Percentiles rank a stretch among this genome's conserved stretches.
Conservation (phyloP, 2,113 vertebrate species). For the Cebus imitator region DNA sequence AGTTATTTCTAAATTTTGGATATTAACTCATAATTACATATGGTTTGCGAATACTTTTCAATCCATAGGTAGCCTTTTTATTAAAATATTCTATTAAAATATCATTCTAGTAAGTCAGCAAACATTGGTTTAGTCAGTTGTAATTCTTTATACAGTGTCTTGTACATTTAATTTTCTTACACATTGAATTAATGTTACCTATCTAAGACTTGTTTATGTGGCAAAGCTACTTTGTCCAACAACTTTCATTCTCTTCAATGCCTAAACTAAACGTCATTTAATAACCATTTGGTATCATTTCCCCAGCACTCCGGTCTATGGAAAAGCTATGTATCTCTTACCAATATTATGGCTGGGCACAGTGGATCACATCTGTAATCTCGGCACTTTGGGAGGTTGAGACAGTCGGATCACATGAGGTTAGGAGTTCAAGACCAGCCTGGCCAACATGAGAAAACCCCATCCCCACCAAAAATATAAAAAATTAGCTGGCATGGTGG, state of each 20-base stretch:
- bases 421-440: too few relatives aligned
- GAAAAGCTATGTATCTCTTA: constrained; percentile 5
- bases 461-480: too few relatives aligned
- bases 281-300: neutral
- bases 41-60: neutral
- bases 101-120: neutral
- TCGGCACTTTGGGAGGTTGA: too few relatives aligned
- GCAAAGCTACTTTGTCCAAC: neutral
- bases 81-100: constrained; percentile 9
- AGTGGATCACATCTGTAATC: too few relatives aligned
- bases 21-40: neutral
- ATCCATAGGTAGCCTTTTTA: neutral
- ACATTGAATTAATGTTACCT: neutral
- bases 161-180: neutral
- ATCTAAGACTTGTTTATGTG: neutral
- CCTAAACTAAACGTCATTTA: neutral
- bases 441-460: too few relatives aligned
- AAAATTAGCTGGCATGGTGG: too few relatives aligned
- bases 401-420: too few relatives aligned
- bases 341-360: neutral
- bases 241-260: neutral
- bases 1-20: neutral
- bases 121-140: neutral
- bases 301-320: neutral
- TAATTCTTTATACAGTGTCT: neutral